Conservation (phyloP, 2,888 invertebrate species). For the Sesamia inferens region DNA sequence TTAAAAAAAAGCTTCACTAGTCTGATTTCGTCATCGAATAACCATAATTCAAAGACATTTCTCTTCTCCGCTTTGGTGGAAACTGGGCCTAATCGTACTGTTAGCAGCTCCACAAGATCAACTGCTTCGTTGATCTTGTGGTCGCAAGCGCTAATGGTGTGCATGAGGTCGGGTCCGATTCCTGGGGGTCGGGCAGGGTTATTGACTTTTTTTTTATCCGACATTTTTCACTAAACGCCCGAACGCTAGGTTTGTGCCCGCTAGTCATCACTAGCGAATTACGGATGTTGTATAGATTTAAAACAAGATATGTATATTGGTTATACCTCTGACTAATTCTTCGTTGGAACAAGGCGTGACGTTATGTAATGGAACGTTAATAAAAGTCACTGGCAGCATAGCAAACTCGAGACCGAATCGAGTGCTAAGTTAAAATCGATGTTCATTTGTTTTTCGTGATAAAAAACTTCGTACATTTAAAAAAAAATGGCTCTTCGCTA, state of each 20-base stretch:
- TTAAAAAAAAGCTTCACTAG: no score
- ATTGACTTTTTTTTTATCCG: background rate
- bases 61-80: no score
- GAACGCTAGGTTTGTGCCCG: background rate
- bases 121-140: background rate
- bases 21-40: no score
- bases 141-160: background rate
- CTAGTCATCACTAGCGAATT: no score
- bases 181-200: background rate
- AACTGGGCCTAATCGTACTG: background rate
- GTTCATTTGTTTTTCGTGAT: conserved; percentile 48
- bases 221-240: no score
- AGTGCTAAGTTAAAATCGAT: conserved; percentile 65
- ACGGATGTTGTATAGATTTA: background rate
- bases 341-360: background rate
- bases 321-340: background rate
- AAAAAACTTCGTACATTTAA: conserved; percentile 41
- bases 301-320: background rate
- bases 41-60: no score
- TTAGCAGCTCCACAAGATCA: no score
- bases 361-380: background rate
- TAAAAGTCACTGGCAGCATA: conserved; percentile 26
- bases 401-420: conserved; percentile 36
- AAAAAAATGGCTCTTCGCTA: conserved; percentile 45
- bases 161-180: background rate